A percentile compares a stretch with the other conserved stretches of the same genome.
These are phyloP conservation scores for Orthonychiurus folsomi DNA, from an alignment of 2,888 invertebrate genomes.

Conservation along the genomic window DNA sequence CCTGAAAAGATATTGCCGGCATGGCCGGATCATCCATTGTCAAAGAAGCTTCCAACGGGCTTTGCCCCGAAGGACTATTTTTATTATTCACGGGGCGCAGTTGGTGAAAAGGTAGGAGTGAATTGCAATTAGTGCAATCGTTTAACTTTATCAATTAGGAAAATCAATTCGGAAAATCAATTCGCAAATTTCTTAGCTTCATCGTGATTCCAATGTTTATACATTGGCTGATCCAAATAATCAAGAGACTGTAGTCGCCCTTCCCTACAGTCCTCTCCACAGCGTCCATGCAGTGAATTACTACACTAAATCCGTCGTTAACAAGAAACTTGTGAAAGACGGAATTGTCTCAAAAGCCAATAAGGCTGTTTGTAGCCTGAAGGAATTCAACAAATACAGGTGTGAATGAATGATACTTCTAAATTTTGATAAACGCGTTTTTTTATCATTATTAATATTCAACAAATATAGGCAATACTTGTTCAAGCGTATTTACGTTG, in stretches of 20 bases:
- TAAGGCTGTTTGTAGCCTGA: neutral
- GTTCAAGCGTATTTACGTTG: constrained; percentile 1
- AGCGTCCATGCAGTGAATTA: neutral
- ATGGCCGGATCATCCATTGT: neutral
- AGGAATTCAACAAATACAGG: constrained; percentile 7
- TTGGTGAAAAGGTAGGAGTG: neutral
- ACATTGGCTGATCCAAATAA: constrained; percentile 5
- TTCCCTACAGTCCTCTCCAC: constrained; percentile 8
- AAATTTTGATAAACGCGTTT: too few relatives aligned
- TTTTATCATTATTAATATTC: too few relatives aligned
- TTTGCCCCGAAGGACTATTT: neutral
- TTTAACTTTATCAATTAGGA: neutral
- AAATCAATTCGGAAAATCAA: neutral
- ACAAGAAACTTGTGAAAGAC: neutral
- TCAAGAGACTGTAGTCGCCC: neutral
- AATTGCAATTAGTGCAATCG: too few relatives aligned
- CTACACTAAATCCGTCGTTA: neutral
- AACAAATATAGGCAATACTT: constrained; percentile 6
- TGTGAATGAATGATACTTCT: too few relatives aligned
- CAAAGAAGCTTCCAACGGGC: neutral
- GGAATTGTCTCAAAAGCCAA: neutral
- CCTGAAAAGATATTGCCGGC: neutral
- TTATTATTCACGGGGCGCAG: neutral
- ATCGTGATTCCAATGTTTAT: neutral
- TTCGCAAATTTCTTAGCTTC: neutral